Base-by-base conservation (phyloP, 2,113 vertebrate genomes). In the Daphoenositta chrysoptera region DNA sequence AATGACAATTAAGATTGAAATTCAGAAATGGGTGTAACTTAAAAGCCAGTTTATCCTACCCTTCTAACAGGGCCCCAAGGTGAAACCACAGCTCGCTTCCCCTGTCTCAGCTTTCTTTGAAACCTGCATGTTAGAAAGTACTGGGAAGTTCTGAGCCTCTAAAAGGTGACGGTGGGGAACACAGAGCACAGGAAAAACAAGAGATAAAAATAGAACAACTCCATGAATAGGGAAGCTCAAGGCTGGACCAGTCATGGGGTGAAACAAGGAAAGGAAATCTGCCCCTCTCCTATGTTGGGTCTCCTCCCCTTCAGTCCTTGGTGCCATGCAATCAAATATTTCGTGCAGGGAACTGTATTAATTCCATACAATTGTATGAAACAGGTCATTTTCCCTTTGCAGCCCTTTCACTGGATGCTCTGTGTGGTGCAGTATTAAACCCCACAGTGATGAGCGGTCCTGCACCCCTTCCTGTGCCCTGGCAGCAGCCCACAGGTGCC, bases 301-400 rank as follows among this genome's bases (percentile, higher is more conserved):
- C 51, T 76, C 45, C 76, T 93, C 42, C 58, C 9, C 40, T 71
- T 53, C 3, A 0, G 19, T 19, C 71, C 61, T 4, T 22, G 13
- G 27, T 13, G 30, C 56, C 39, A 13, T 21, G 4, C 30, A 73
- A 31, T 31, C 45, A 39, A 31, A 33, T 16, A 30, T 5, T 1
- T 2, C 0, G 0, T 3, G 26, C 3, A 35, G 44, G 33, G 21
- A 90, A 33, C n/a, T 3, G 8, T 14, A 39, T 37, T 33, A 28
- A 63, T 50, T 54, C 39, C 1, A 0, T 11, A 24, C 21, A 22
- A 1, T 19, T 64, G 19, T 14, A 48, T 16, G 42, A 45, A 45
- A 40, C 2, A 2, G 3, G 23, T n/a, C 8, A 30, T 73, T 51
- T 57, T 37, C 21, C 73, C 37, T 72, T 77, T n/a, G 60, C 64